phyloP scores from a whole-genome alignment of 53 echinoderm and acorn worm species.

The Temnopleurus reevesii region DNA sequence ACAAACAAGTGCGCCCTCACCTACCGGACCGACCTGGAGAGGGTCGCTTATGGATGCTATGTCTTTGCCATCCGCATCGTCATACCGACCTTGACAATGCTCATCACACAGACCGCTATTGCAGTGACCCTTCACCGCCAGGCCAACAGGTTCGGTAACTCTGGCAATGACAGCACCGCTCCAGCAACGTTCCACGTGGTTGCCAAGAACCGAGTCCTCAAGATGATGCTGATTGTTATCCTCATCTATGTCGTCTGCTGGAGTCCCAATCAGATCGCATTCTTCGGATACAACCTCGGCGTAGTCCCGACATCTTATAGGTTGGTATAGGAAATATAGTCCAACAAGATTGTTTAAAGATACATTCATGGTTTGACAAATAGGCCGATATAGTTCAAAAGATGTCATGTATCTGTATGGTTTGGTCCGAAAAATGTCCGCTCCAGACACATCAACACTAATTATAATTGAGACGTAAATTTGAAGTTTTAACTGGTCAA shows the following conservation, averaged over 20 bases:
- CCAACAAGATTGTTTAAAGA: too few species aligned
- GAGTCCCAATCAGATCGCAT: conserved; percentile 74
- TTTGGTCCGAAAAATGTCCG: too few species aligned
- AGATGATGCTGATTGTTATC: conserved; percentile 73
- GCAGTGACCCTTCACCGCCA: conserved; percentile 6
- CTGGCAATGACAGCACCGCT: neutral
- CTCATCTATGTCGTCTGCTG: conserved; percentile 72
- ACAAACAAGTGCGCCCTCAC: neutral
- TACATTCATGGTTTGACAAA: too few species aligned
- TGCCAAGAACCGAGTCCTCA: conserved; percentile 64
- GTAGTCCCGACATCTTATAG: conserved; percentile 54
- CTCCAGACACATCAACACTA: too few species aligned
- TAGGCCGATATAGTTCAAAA: too few species aligned
- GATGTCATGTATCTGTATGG: too few species aligned
- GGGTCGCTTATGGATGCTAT: neutral
- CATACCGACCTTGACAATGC: conserved; percentile 26
- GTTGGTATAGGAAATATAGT: neutral
- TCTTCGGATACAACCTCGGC: conserved; percentile 65
- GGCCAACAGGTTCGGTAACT: neutral
- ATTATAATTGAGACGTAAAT: too few species aligned
- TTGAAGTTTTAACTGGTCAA: too few species aligned
- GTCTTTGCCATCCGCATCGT: conserved; percentile 11
- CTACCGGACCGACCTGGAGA: neutral
- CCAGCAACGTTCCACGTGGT: conserved; percentile 62
- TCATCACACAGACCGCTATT: conserved; percentile 7